These are phyloP conservation scores for Onthophagus sagittarius DNA, from an alignment of 2,888 invertebrate genomes.

Conservation along the genomic window DNA sequence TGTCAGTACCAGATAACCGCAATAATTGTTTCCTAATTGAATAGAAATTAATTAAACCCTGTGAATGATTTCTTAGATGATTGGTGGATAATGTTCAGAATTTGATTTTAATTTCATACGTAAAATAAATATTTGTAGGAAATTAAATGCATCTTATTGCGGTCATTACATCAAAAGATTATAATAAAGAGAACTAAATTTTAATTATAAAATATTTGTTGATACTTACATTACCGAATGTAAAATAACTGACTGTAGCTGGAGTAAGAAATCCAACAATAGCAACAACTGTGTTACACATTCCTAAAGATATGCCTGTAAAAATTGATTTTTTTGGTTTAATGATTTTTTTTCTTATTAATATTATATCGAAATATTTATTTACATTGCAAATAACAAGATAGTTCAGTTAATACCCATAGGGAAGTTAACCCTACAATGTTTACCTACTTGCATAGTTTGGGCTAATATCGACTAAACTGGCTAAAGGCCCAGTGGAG, in stretches of 20 bases:
- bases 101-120: too few species aligned
- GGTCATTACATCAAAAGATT: too few species aligned
- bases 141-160: too few species aligned
- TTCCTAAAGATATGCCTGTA: conserved; percentile 57
- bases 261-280: conserved; percentile 62
- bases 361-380: not conserved
- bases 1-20: too few species aligned
- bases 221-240: conserved; percentile 59
- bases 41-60: too few species aligned
- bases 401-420: not conserved
- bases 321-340: conserved; percentile 28
- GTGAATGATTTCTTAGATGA: too few species aligned
- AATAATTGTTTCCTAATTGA: too few species aligned
- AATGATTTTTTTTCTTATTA: too few species aligned
- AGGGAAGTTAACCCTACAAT: not conserved
- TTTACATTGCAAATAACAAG: not conserved
- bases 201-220: conserved; percentile 7
- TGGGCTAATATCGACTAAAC: conserved; percentile 64
- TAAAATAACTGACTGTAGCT: conserved; percentile 58
- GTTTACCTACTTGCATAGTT: conserved; percentile 53
- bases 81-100: too few species aligned
- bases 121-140: too few species aligned
- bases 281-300: conserved; percentile 57
- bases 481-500: conserved; percentile 63
- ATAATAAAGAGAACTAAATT: too few species aligned